Percentiles rank a stretch among this genome's conserved stretches.
These are phyloP conservation scores for Chydorus sphaericus DNA, from an alignment of 2,888 invertebrate genomes.

Conservation along the genomic window DNA sequence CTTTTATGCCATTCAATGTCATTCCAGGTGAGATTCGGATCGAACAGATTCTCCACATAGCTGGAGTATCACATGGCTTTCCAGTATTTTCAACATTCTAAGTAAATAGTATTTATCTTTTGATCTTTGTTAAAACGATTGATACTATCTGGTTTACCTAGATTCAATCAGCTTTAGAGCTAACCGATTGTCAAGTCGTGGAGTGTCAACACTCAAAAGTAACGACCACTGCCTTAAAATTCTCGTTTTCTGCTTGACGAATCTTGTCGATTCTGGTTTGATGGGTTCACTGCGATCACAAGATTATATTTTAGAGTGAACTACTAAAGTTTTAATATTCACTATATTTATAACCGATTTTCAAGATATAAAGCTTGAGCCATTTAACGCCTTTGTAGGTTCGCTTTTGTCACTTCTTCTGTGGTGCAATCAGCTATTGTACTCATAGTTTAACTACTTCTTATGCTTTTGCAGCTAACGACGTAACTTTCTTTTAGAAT, in stretches of 20 bases:
- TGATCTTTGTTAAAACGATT: background rate
- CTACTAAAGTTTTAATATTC: background rate
- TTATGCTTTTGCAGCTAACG: constrained; percentile 58
- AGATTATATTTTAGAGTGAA: background rate
- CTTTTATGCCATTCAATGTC: constrained; percentile 72
- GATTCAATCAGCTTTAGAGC: constrained; percentile 22
- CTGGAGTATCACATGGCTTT: background rate
- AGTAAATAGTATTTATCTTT: background rate
- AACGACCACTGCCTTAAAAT: constrained; percentile 68
- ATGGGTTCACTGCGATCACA: constrained; percentile 40
- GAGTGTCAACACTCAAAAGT: constrained; percentile 81
- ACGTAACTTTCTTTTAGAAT: background rate
- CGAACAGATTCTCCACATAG: constrained; percentile 43
- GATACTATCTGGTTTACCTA: too few species aligned
- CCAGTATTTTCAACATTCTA: background rate
- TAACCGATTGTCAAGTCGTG: constrained; percentile 65
- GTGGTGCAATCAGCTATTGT: constrained; percentile 74
- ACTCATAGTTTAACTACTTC: constrained; percentile 62
- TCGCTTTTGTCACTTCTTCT: constrained; percentile 65
- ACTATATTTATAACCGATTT: constrained; percentile 43
- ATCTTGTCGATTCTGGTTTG: constrained; percentile 49
- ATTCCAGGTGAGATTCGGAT: constrained; percentile 68
- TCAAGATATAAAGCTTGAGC: constrained; percentile 86
- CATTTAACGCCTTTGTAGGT: constrained; percentile 63
- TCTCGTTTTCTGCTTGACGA: constrained; percentile 58